Percentiles rank a stretch among this genome's conserved stretches.
Evolutionary conservation across 2,113 vertebrate species (phyloP).

Genomic region (Bubo blakistoni): DNA sequence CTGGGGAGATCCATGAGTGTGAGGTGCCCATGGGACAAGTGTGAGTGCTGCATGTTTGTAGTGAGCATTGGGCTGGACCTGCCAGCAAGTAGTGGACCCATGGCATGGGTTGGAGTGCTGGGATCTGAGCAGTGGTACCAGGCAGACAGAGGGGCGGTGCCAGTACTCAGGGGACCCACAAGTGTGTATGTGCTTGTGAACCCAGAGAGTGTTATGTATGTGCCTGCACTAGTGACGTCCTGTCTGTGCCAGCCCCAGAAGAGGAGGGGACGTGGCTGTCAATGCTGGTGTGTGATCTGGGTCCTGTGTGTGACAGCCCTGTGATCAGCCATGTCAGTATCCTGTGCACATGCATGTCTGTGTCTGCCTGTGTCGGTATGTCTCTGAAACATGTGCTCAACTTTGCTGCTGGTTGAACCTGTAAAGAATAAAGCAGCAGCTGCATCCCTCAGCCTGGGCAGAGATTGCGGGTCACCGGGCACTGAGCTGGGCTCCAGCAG

Average conservation of each 20-base stretch:
- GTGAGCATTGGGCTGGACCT: no score
- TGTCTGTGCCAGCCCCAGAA: not conserved
- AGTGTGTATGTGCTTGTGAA: not conserved
- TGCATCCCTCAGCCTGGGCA: not conserved
- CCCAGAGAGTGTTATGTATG: not conserved
- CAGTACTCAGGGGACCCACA: no score
- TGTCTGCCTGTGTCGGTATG: not conserved
- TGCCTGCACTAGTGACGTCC: not conserved
- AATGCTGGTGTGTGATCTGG: not conserved
- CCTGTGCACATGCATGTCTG: not conserved
- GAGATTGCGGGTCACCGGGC: not conserved
- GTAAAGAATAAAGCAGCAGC: not conserved
- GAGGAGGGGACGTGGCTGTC: not conserved
- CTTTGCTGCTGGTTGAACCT: not conserved
- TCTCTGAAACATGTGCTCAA: not conserved
- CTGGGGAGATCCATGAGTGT: not conserved
- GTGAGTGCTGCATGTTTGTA: not conserved
- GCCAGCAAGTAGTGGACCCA: no score
- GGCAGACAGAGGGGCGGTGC: not conserved
- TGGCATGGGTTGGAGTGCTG: not conserved
- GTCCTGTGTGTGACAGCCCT: not conserved
- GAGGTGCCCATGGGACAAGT: not conserved
- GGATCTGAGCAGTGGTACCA: not conserved
- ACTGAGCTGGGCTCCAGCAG: no score
- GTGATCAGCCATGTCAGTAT: not conserved